Percentiles rank a stretch among this genome's conserved stretches.
phyloP scores from a whole-genome alignment of 2,888 invertebrate species.

The Keiferia lycopersicella region DNA sequence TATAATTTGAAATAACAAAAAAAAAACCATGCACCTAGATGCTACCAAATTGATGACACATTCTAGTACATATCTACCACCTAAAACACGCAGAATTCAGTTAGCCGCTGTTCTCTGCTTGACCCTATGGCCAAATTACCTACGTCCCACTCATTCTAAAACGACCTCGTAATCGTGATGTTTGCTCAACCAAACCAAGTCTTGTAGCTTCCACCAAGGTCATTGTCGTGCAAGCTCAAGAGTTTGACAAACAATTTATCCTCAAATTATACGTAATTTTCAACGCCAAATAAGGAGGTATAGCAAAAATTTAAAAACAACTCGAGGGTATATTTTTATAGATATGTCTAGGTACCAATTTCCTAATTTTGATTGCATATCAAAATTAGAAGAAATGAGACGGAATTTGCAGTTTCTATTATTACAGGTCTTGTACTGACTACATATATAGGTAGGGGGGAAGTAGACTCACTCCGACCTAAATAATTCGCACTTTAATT shows the following conservation, averaged over 20 bases:
- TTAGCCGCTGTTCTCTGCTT: not conserved
- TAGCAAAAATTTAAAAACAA: not conserved
- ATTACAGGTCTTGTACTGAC: no score
- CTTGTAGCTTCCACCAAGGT: not conserved
- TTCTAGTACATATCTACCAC: not conserved
- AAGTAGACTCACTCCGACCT: no score
- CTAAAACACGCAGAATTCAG: not conserved
- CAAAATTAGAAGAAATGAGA: no score
- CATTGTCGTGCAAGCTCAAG: not conserved
- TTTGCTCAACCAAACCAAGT: not conserved
- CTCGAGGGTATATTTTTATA: not conserved
- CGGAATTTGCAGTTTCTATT: no score
- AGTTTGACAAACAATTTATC: not conserved
- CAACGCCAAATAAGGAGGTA: not conserved
- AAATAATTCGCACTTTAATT: no score
- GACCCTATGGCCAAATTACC: not conserved
- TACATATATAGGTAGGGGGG: no score
- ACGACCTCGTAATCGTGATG: not conserved
- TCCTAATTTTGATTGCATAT: no score
- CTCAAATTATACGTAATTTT: not conserved
- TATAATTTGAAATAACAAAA: no score
- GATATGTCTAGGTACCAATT: no score
- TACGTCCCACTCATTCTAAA: conserved; percentile 3
- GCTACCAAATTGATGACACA: no score
- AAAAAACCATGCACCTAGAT: no score